phyloP scores from a whole-genome alignment of 2,797 vertebrate species.

The Spinibarbus caldwelli region DNA sequence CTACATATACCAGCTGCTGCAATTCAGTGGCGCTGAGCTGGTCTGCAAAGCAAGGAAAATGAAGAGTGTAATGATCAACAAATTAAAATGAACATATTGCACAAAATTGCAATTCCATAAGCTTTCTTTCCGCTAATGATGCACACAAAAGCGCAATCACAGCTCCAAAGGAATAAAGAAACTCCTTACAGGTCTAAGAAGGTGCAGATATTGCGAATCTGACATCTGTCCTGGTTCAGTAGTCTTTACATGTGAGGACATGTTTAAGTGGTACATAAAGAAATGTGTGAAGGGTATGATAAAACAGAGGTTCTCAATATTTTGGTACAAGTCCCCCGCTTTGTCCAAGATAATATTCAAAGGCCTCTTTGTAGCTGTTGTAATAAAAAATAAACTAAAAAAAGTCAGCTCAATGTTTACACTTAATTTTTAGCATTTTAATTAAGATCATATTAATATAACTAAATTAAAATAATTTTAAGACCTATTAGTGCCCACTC shows the following conservation, averaged over 20 bases:
- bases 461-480: background rate
- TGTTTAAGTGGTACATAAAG: background rate
- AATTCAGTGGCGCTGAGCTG: conserved; percentile 30
- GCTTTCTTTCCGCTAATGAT: conserved; percentile 26
- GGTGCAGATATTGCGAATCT: conserved; percentile 23
- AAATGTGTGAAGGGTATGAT: background rate
- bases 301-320: background rate
- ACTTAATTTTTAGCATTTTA: background rate
- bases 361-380: background rate
- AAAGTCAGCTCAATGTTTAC: too few species aligned
- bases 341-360: background rate
- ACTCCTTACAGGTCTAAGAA: background rate
- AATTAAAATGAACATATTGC: conserved; percentile 30
- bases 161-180: background rate
- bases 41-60: conserved; percentile 44
- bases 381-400: background rate
- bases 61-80: conserved; percentile 45
- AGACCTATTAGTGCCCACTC: background rate
- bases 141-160: background rate
- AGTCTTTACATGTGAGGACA: background rate
- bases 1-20: conserved; percentile 54
- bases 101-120: conserved; percentile 41
- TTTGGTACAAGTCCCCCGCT: background rate
- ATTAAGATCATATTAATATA: background rate
- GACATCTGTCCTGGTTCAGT: conserved; percentile 27